Percentiles rank a stretch among this genome's conserved stretches.
These are phyloP conservation scores for Melopsittacus undulatus DNA, from an alignment of 2,797 vertebrate genomes.

Conservation along the genomic window DNA sequence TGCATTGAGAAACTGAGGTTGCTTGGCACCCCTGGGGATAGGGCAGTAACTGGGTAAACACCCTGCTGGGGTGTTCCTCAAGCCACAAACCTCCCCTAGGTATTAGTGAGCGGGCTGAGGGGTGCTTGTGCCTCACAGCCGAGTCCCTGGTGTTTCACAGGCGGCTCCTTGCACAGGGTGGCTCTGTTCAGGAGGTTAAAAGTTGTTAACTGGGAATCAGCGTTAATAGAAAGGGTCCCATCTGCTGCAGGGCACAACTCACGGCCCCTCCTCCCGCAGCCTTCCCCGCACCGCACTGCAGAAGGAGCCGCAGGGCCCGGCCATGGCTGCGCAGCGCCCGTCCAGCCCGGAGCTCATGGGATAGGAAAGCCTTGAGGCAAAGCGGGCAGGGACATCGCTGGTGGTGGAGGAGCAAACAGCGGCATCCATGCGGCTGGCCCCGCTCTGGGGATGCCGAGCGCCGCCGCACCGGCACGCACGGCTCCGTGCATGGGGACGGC, in stretches of 20 bases:
- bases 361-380: slow-evolving; percentile 49
- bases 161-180: rapidly evolving
- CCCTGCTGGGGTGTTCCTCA: rapidly evolving
- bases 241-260: neutral
- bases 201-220: slow-evolving; percentile 60
- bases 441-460: slow-evolving; percentile 43
- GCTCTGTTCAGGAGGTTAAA: neutral
- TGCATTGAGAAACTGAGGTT: rapidly evolving
- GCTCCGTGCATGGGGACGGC: slow-evolving; percentile 39
- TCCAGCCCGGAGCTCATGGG: slow-evolving; percentile 43
- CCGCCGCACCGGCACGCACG: neutral
- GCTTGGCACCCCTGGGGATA: neutral
- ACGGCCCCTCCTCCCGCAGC: neutral
- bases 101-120: rapidly evolving
- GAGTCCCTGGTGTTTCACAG: rapidly evolving
- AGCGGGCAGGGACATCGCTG: slow-evolving; percentile 35
- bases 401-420: neutral
- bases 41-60: neutral
- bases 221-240: neutral
- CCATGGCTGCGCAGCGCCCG: neutral
- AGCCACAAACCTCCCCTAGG: neutral
- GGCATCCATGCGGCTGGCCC: slow-evolving; percentile 28
- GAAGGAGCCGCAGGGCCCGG: neutral
- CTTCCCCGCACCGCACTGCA: neutral
- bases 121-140: rapidly evolving